Evolutionary conservation across 2,113 vertebrate genomes (phyloP).

Genomic region (Chaetops frenatus): DNA sequence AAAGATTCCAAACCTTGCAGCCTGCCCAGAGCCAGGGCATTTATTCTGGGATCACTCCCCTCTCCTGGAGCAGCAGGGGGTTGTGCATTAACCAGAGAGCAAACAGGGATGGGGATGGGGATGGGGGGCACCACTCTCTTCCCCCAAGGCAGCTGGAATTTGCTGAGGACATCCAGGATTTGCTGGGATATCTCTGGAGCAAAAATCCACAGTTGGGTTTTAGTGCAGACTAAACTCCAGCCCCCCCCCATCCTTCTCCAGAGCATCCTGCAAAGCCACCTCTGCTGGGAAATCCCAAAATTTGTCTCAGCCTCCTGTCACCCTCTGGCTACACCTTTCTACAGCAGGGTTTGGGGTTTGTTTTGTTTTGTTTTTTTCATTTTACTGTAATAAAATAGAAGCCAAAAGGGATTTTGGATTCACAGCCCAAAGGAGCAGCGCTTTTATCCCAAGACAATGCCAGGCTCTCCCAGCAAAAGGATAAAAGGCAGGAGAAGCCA

Average conservation of each 20-base stretch:
- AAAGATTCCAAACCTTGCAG: not conserved
- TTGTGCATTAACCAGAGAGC: not conserved
- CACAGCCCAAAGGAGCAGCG: not conserved
- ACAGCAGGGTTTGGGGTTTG: not conserved
- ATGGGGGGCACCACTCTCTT: not conserved
- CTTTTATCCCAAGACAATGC: not conserved
- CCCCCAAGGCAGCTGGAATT: not conserved
- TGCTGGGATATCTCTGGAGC: not conserved
- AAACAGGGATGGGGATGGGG: not conserved
- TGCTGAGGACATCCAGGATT: not conserved
- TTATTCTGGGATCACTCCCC: not conserved
- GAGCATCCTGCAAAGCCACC: not conserved
- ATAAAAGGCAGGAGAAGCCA: not conserved
- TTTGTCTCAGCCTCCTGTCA: not conserved
- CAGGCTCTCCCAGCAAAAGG: not conserved
- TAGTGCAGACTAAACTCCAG: not conserved
- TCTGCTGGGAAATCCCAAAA: rapidly evolving
- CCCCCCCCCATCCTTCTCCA: too few relatives aligned
- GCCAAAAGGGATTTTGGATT: not conserved
- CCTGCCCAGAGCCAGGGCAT: rapidly evolving
- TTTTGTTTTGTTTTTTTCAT: not conserved
- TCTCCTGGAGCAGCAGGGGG: not conserved
- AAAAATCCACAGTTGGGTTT: not conserved
- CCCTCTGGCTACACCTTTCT: not conserved
- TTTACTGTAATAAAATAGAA: not conserved